A percentile compares a stretch with the other conserved stretches of the same genome.
phyloP scores from a whole-genome alignment of 2,888 invertebrate genomes.

The Epinotia nisella region DNA sequence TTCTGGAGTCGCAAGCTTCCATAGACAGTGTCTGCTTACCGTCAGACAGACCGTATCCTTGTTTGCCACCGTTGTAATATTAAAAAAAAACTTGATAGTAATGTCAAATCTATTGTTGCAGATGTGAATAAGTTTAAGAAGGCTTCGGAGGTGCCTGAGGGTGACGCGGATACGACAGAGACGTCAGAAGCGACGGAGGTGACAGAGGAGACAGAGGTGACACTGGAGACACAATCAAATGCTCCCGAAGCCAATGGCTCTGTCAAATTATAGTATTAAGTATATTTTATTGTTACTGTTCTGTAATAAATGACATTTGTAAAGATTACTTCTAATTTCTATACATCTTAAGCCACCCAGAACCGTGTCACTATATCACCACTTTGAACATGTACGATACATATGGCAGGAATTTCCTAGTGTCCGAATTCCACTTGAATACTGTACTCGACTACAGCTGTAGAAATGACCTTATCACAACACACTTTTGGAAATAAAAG shows the following conservation, averaged over 20 bases:
- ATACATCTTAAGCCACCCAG: too few species aligned
- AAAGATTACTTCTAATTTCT: conserved; percentile 1
- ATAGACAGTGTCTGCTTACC: too few species aligned
- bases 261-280: conserved; percentile 36
- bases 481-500: conserved; percentile 49
- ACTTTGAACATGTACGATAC: too few species aligned
- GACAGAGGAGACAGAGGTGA: conserved; percentile 38
- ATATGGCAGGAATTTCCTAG: too few species aligned
- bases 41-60: too few species aligned
- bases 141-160: conserved; percentile 67
- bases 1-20: too few species aligned
- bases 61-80: too few species aligned
- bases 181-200: conserved; percentile 49
- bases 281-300: conserved; percentile 20
- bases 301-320: conserved; percentile 31
- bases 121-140: conserved; percentile 90
- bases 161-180: conserved; percentile 48
- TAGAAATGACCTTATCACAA: too few species aligned
- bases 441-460: too few species aligned
- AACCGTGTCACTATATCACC: too few species aligned
- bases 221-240: conserved; percentile 1
- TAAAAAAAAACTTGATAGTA: too few species aligned
- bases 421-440: too few species aligned
- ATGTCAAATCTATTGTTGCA: conserved; percentile 60
- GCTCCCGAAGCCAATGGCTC: conserved; percentile 45